Base-by-base conservation (phyloP, 2,888 invertebrate species). In the Hirtodrosophila confusa region DNA sequence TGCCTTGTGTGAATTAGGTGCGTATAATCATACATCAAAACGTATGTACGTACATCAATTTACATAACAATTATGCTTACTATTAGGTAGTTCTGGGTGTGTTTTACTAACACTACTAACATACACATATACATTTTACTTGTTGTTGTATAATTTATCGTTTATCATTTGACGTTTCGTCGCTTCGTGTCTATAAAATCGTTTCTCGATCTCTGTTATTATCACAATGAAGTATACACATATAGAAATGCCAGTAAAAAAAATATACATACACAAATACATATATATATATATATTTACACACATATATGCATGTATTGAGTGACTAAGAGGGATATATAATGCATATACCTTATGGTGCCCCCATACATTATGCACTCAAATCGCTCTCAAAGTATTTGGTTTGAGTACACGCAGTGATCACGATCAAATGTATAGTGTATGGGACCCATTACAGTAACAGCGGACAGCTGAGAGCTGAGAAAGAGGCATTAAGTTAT, bases 191-290 rank as follows among this genome's bases (percentile, higher is more conserved):
- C 39, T 53, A 60, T 53, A 62, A 65, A 62, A 54, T 49, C 62
- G 61, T 12, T 55, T 49, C 44, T 23, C 43, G 44, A 48, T 54
- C 48, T 55, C 60, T 54, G 47, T 43, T 69, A 56, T 69, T 73
- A 73, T 73, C 73, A 73, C 73, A 69, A 64, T 72, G 44, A 57
- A 47, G 44, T 68, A 56, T 47, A 63, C 67, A 69, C 53, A 44
- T 48, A 43, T 47, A 39, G 57, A 72, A 65, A 65, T 69, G 44
- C 31, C 12, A 29, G 12, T 54, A 39, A 41, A 56, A 53, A 35
- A 36, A 37, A 45, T 40, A 8, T 17, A 12, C 10, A 7, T 17
- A 17, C 17, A 17, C 17, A 17, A 17, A 29, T 10, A 53, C 17
- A 49, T 37, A 43, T 10, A 33, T 36, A 58, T 12, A 12, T 8